Conservation (phyloP, 1,140 invertebrate species). For the Drosophila murphyi region DNA sequence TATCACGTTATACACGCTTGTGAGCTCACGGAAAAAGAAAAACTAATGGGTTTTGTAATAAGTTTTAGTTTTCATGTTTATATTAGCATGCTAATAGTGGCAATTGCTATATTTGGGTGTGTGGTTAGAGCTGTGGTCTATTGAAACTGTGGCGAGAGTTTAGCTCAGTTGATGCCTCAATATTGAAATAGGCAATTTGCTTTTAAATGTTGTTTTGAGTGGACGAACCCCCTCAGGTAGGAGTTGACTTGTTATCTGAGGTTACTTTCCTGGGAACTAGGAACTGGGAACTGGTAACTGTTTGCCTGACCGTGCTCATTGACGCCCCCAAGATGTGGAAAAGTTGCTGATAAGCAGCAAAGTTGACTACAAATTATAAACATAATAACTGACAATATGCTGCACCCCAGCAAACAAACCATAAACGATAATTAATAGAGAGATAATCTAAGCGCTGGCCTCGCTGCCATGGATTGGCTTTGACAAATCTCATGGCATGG, state of each 20-base stretch:
- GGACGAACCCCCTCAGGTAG: constrained; percentile 33
- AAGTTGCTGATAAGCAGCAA: constrained; percentile 50
- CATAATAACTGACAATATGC: constrained; percentile 38
- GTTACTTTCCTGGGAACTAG: constrained; percentile 65
- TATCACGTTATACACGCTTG: constrained; percentile 14
- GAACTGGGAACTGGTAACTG: constrained; percentile 11
- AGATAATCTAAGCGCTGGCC: constrained; percentile 72
- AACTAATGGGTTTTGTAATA: constrained; percentile 80
- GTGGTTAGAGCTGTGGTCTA: constrained; percentile 13
- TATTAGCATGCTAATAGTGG: constrained; percentile 77
- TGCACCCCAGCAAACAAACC: constrained; percentile 71
- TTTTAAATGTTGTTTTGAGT: constrained; percentile 34
- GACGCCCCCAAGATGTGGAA: constrained; percentile 50
- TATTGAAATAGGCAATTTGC: constrained; percentile 66
- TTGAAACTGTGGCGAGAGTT: constrained; percentile 28
- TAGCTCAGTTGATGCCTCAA: constrained; percentile 31
- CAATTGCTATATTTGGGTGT: constrained; percentile 47
- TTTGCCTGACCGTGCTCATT: constrained; percentile 49
- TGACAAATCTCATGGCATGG: constrained; percentile 55
- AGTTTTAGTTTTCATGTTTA: constrained; percentile 82
- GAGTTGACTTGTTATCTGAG: constrained; percentile 45
- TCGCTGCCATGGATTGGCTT: constrained; percentile 47
- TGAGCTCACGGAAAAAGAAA: constrained; percentile 37
- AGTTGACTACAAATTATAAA: constrained; percentile 38
- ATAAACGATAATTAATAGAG: constrained; percentile 83